Conservation (phyloP, 1,140 invertebrate species). For the Elysia chlorotica region DNA sequence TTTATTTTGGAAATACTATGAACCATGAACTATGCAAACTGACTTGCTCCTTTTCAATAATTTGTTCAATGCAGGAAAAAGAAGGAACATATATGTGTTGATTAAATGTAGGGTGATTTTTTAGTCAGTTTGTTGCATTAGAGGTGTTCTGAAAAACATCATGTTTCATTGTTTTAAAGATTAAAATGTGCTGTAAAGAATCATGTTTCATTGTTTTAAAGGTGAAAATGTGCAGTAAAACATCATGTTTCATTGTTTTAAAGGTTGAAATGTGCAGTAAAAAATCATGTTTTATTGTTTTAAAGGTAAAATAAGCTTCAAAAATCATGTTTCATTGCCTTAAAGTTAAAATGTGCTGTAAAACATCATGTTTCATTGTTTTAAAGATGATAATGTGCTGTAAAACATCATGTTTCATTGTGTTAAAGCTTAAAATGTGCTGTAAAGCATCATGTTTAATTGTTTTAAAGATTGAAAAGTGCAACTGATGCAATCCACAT, state of each 20-base stretch:
- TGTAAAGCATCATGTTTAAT: neutral
- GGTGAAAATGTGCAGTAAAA: neutral
- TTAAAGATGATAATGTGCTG: neutral
- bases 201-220: neutral
- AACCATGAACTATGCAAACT: too few relatives aligned
- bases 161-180: neutral
- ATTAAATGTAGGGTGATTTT: too few relatives aligned
- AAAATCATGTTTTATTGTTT: too few relatives aligned
- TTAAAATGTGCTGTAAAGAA: neutral
- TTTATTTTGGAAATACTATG: too few relatives aligned
- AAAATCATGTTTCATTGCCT: too few relatives aligned
- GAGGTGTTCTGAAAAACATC: neutral
- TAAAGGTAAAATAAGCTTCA: too few relatives aligned
- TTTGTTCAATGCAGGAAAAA: too few relatives aligned
- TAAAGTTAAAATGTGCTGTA: neutral
- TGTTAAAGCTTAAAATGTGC: neutral
- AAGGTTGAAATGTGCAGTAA: too few relatives aligned
- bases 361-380: neutral
- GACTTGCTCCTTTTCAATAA: too few relatives aligned
- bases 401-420: neutral
- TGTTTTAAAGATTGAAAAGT: neutral
- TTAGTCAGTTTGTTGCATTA: neutral
- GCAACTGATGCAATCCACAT: constrained; percentile 9
- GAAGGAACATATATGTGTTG: too few relatives aligned
- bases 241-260: neutral